Evolutionary conservation across 2,888 invertebrate species (phyloP).

Genomic region (Drosophila buzzatii): DNA sequence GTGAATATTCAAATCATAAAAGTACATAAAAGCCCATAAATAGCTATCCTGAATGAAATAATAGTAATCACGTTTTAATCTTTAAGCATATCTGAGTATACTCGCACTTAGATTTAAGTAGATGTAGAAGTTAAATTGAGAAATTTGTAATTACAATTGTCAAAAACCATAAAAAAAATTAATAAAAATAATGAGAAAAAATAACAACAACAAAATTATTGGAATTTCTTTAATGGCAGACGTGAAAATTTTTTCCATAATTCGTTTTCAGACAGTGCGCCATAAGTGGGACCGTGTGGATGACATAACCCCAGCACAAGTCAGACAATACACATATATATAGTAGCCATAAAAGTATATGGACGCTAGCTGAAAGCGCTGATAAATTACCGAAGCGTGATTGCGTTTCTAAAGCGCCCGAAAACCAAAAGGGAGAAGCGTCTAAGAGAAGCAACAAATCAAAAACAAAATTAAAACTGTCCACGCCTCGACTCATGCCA

Average conservation of each 20-base stretch:
- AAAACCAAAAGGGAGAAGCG: slow-evolving; percentile 9
- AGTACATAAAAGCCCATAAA: not conserved
- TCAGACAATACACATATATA: not conserved
- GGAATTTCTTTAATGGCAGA: slow-evolving; percentile 52
- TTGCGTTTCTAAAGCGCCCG: slow-evolving; percentile 56
- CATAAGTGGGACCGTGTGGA: slow-evolving; percentile 40
- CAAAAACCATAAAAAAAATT: slow-evolving; percentile 20
- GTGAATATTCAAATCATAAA: not conserved
- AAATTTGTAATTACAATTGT: slow-evolving; percentile 1
- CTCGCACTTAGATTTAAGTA: not conserved
- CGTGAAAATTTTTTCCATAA: slow-evolving; percentile 50
- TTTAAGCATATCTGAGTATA: not conserved
- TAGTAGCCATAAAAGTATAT: not conserved
- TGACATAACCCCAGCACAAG: slow-evolving; percentile 45
- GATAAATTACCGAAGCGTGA: slow-evolving; percentile 75
- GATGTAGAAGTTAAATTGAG: not conserved
- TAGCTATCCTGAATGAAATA: not conserved
- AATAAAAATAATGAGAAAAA: slow-evolving; percentile 6
- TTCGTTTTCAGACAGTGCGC: slow-evolving; percentile 25
- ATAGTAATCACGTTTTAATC: not conserved
- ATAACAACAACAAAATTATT: slow-evolving; percentile 9
- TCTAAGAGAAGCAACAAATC: slow-evolving; percentile 9
- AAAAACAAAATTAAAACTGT: slow-evolving; percentile 13
- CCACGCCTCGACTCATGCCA: slow-evolving; percentile 51
- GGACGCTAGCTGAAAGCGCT: slow-evolving; percentile 64